phyloP scores from a whole-genome alignment of 2,797 vertebrate genomes.

The Spinibarbus caldwelli region DNA sequence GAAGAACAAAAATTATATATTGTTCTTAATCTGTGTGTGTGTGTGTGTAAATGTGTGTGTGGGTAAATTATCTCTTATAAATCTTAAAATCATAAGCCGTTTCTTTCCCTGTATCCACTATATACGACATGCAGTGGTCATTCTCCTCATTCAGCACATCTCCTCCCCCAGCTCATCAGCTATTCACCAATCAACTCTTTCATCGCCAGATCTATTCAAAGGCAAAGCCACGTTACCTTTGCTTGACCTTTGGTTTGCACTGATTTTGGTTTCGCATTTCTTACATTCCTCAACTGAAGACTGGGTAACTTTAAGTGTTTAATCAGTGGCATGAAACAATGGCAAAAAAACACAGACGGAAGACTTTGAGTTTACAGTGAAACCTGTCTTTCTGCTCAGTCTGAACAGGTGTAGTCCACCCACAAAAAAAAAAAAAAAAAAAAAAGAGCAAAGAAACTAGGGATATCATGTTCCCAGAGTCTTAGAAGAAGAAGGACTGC shows the following conservation, averaged over 20 bases:
- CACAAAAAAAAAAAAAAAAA: too few relatives aligned
- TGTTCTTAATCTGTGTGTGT: too few relatives aligned
- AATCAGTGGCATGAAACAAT: neutral
- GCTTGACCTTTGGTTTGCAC: conserved; percentile 21
- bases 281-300: neutral
- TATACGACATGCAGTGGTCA: neutral
- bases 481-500: conserved; percentile 44
- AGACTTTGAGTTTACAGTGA: conserved; percentile 47
- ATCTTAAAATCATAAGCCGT: neutral
- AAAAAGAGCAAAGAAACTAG: conserved; percentile 56
- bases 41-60: too few relatives aligned
- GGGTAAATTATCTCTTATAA: neutral
- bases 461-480: conserved; percentile 57
- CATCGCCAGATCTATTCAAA: conserved; percentile 16
- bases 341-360: conserved; percentile 19
- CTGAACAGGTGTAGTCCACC: conserved; percentile 45
- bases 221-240: conserved; percentile 25
- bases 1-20: too few relatives aligned
- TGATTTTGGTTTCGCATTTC: conserved; percentile 29
- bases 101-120: neutral
- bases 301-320: neutral
- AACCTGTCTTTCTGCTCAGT: conserved; percentile 68
- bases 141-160: neutral
- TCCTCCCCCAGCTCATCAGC: neutral
- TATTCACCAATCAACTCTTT: conserved; percentile 28